These are phyloP conservation scores for Pteropus rufus DNA, from an alignment of 2,797 vertebrate species.

Conservation along the genomic window DNA sequence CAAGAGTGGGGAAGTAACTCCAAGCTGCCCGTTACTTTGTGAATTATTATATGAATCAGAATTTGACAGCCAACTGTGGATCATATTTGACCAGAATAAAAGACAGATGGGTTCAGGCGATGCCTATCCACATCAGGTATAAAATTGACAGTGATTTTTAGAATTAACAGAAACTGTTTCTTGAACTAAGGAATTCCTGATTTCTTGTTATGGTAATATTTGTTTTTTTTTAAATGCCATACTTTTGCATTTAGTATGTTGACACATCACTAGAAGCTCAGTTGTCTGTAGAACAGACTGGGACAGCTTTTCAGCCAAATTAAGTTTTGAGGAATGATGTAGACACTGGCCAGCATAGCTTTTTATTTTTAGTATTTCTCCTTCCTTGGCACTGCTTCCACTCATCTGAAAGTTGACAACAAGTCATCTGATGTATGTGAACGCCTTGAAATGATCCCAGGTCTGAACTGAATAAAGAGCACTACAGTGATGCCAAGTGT, in stretches of 20 bases:
- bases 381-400: not conserved
- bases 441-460: not conserved
- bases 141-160: not conserved
- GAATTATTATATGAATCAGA: slow-evolving; percentile 98
- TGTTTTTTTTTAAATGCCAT: not conserved
- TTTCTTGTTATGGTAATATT: not conserved
- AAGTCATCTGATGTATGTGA: not conserved
- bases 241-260: not conserved
- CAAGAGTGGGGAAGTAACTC: slow-evolving; percentile 97
- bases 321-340: not conserved
- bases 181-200: not conserved
- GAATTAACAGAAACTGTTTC: not conserved
- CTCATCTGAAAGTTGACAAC: not conserved
- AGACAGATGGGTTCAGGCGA: slow-evolving; percentile 96
- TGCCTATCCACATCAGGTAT: slow-evolving; percentile 98
- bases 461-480: not conserved
- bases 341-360: not conserved
- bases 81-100: slow-evolving; percentile 99
- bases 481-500: not conserved
- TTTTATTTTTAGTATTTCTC: not conserved
- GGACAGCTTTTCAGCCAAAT: not conserved
- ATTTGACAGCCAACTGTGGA: slow-evolving; percentile 99
- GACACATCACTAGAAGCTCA: not conserved
- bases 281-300: not conserved
- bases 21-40: slow-evolving; percentile 96